Conservation (phyloP, 2,113 vertebrate genomes). For the Charina bottae region DNA sequence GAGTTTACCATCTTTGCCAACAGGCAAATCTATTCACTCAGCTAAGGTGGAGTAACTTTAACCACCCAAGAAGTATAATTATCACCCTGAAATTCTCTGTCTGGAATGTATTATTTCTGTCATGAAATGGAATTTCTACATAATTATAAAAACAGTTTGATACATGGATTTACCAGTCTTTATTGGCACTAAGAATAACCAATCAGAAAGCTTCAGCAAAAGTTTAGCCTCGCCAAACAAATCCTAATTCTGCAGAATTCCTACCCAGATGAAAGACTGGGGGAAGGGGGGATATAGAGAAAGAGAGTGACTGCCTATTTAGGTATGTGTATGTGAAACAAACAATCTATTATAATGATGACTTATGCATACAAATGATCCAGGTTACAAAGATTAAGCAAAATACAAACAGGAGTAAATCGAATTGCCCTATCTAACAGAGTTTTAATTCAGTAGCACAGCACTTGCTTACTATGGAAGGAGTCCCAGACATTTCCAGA, state of each 20-base stretch:
- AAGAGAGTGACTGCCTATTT: constrained; percentile 32
- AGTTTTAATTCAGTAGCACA: too few relatives aligned
- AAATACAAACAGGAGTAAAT: background rate
- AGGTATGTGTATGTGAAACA: background rate
- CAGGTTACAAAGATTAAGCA: background rate
- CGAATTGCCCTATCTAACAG: too few relatives aligned
- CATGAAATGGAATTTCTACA: constrained; percentile 56
- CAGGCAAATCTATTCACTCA: background rate
- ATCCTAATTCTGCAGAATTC: constrained; percentile 29
- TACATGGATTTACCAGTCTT: constrained; percentile 57
- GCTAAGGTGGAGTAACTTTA: constrained; percentile 58
- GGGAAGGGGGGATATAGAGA: background rate
- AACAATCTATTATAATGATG: background rate
- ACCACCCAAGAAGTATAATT: constrained; percentile 64
- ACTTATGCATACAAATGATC: background rate
- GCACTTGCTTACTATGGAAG: too few relatives aligned
- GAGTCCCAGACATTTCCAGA: too few relatives aligned
- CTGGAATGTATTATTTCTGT: constrained; percentile 56
- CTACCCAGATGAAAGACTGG: constrained; percentile 36
- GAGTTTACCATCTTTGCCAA: constrained; percentile 53
- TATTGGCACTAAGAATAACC: constrained; percentile 38
- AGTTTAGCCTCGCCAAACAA: constrained; percentile 36
- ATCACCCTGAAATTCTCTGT: constrained; percentile 58
- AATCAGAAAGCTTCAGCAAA: background rate
- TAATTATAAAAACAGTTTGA: constrained; percentile 51